These are phyloP conservation scores for Liparis tanakae DNA, from an alignment of 2,797 vertebrate species.

Conservation along the genomic window DNA sequence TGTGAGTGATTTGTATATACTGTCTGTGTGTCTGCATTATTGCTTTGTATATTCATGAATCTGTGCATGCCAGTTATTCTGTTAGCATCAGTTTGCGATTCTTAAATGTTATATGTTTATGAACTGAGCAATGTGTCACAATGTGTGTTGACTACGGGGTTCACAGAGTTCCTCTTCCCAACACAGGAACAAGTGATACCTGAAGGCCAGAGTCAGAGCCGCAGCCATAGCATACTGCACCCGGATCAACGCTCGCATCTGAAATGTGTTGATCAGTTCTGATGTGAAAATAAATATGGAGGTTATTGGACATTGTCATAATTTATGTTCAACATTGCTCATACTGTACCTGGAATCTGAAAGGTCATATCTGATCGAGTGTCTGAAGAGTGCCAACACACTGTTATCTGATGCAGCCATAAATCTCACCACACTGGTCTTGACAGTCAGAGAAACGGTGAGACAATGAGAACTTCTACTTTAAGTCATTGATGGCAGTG, in stretches of 20 bases:
- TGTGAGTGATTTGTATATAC: background rate
- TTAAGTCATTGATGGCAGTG: conserved; percentile 7
- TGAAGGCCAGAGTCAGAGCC: conserved; percentile 13
- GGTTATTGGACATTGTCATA: background rate
- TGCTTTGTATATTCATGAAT: conserved; percentile 1
- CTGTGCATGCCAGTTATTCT: background rate
- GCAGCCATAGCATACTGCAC: background rate
- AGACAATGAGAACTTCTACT: conserved; percentile 4
- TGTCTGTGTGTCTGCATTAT: background rate
- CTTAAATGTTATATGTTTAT: background rate
- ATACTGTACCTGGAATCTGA: conserved; percentile 6
- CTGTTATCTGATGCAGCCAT: conserved; percentile 16
- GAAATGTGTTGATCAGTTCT: conserved; percentile 4
- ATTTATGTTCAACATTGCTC: conserved; percentile 6
- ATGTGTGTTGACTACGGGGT: background rate
- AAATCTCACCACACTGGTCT: conserved; percentile 37
- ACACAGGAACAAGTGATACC: conserved; percentile 23
- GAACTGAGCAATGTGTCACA: conserved; percentile 1
- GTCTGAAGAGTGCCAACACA: conserved; percentile 7
- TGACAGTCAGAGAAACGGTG: conserved; percentile 20
- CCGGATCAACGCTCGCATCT: background rate
- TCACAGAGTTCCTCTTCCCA: conserved; percentile 28
- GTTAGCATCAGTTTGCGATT: conserved; percentile 28
- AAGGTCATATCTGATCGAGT: conserved; percentile 33
- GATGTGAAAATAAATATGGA: background rate